phyloP scores from a whole-genome alignment of 2,113 vertebrate species.

The Hylia prasina region DNA sequence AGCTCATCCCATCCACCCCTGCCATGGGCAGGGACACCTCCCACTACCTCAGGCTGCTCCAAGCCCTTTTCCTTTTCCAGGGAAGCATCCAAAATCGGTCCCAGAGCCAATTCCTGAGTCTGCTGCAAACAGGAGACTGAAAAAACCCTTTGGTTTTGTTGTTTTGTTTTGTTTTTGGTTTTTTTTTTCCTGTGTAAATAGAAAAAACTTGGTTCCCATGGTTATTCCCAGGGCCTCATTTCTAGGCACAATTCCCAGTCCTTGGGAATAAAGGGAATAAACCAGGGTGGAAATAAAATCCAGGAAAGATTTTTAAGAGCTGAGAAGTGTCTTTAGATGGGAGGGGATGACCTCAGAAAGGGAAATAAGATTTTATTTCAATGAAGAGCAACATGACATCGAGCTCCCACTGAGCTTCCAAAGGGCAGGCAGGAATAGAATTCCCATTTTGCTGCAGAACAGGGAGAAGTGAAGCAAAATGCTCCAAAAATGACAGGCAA shows the following conservation, averaged over 20 bases:
- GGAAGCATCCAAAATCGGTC: neutral
- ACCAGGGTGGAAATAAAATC: neutral
- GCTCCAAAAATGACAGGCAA: neutral
- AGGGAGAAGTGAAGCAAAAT: neutral
- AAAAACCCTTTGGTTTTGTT: neutral
- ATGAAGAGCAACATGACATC: neutral
- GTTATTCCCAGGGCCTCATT: neutral
- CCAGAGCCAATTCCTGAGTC: neutral
- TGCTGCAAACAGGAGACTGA: neutral
- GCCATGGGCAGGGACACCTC: neutral
- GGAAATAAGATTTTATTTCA: neutral
- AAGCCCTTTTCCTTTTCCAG: neutral
- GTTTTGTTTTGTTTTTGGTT: neutral
- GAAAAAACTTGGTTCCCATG: neutral
- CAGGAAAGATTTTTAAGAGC: neutral
- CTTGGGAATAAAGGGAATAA: neutral
- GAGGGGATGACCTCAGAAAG: neutral
- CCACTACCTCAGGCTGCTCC: neutral
- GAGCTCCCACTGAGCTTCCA: neutral
- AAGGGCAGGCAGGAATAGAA: conserved; percentile 26
- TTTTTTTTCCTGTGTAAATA: neutral
- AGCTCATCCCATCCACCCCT: neutral
- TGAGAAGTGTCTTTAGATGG: neutral
- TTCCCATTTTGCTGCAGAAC: neutral
- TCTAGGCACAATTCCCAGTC: neutral